Evolutionary conservation across 2,113 vertebrate species (phyloP).

Genomic region (Ceyx cyanopectus): DNA sequence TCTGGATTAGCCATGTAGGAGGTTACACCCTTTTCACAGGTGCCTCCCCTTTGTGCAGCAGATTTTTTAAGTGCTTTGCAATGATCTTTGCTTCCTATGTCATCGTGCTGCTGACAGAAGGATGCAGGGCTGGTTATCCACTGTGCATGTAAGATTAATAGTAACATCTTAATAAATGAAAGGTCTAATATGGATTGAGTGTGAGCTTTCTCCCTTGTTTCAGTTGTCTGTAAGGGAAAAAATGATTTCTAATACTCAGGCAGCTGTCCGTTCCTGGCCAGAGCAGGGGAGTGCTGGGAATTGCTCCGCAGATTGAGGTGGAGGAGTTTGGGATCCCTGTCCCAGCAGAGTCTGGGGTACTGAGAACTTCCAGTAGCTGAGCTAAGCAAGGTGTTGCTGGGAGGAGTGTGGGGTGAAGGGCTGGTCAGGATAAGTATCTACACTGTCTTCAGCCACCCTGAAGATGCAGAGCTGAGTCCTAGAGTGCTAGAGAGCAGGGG

Average conservation of each 20-base stretch:
- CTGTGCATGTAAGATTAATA: fast-evolving
- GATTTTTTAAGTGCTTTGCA: fast-evolving
- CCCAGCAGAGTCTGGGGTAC: too few species aligned
- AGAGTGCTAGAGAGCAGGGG: too few species aligned
- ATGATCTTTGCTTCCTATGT: slow-evolving; percentile 21
- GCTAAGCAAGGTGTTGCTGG: background rate
- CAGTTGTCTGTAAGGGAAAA: background rate
- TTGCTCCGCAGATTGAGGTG: background rate
- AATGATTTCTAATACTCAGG: fast-evolving
- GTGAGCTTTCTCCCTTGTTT: background rate
- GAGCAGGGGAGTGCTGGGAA: background rate
- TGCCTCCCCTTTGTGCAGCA: background rate
- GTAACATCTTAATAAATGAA: background rate
- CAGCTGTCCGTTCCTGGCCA: fast-evolving
- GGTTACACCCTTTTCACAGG: background rate
- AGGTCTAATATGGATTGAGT: background rate
- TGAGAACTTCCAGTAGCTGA: background rate
- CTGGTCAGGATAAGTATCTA: background rate
- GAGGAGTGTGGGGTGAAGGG: background rate
- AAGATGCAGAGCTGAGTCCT: background rate
- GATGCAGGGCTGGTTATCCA: background rate
- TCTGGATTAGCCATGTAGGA: fast-evolving
- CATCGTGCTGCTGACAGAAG: slow-evolving; percentile 26
- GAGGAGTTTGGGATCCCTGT: background rate
- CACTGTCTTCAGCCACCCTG: background rate